These are phyloP conservation scores for Beroe forskalii DNA, from an alignment of 37 sponge, comb jelly and placozoan species.

Conservation along the genomic window DNA sequence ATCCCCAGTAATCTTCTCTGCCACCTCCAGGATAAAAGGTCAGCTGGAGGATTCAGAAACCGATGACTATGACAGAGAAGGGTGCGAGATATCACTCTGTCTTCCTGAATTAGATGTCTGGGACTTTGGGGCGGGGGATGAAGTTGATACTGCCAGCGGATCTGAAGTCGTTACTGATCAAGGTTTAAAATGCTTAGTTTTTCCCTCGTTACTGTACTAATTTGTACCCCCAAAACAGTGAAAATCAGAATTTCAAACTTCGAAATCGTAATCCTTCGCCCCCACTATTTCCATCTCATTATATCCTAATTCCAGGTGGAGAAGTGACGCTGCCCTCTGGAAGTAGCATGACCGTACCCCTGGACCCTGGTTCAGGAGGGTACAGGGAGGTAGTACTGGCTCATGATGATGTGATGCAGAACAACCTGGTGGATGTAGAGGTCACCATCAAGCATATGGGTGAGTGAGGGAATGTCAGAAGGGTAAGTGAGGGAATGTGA, in stretches of 20 bases:
- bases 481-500: not conserved
- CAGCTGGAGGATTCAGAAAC: slow-evolving; percentile 3
- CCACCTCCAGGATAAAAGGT: not conserved
- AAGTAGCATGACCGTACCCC: not conserved
- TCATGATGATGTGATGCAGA: not conserved
- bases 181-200: too few species aligned
- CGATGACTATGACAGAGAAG: not conserved
- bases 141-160: not conserved
- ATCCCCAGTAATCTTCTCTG: too few species aligned
- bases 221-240: too few species aligned
- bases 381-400: not conserved
- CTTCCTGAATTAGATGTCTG: not conserved
- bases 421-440: not conserved
- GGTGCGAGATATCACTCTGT: slow-evolving; percentile 31
- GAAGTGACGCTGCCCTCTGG: slow-evolving; percentile 8
- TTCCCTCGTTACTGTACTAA: too few species aligned
- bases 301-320: slow-evolving; percentile 27
- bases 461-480: not conserved
- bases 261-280: too few species aligned
- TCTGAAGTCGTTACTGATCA: not conserved
- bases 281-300: too few species aligned
- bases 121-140: not conserved
- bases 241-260: too few species aligned
- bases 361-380: slow-evolving; percentile 46
- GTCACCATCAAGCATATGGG: slow-evolving; percentile 3